These are phyloP conservation scores for Hololepta plana DNA, from an alignment of 2,888 invertebrate genomes.

Conservation along the genomic window DNA sequence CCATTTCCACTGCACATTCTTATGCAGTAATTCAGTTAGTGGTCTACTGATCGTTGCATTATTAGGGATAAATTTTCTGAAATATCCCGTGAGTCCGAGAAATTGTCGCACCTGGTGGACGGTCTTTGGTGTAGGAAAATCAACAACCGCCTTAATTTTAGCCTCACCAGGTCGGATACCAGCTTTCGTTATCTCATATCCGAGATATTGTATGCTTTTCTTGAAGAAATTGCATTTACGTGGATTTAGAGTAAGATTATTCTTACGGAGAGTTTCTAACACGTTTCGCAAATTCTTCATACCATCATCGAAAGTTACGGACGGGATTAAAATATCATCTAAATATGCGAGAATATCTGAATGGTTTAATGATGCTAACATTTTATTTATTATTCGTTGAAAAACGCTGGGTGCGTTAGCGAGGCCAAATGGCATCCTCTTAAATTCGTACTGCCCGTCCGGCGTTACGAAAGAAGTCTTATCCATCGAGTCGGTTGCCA, in stretches of 20 bases:
- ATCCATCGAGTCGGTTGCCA: constrained; percentile 12
- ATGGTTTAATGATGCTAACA: constrained; percentile 3
- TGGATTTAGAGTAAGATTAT: constrained; percentile 3
- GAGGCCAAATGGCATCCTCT: constrained; percentile 17
- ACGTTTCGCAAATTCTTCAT: constrained; percentile 5
- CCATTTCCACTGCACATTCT: neutral
- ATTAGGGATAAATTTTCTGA: constrained; percentile 13
- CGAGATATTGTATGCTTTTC: neutral
- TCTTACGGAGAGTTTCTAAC: constrained; percentile 1
- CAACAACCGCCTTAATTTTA: constrained; percentile 12
- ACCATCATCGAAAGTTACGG: constrained; percentile 2
- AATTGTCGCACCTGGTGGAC: constrained; percentile 15
- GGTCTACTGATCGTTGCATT: constrained; percentile 2
- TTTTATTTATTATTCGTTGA: constrained; percentile 14
- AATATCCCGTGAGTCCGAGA: constrained; percentile 15
- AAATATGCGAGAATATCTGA: constrained; percentile 7
- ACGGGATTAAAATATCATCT: constrained; percentile 8
- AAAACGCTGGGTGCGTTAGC: constrained; percentile 18
- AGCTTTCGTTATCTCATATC: constrained; percentile 1
- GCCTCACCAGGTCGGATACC: constrained; percentile 10
- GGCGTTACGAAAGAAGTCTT: constrained; percentile 17
- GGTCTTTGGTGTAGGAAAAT: constrained; percentile 14
- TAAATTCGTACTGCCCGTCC: constrained; percentile 17
- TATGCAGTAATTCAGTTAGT: neutral
- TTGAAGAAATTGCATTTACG: constrained; percentile 6